These are phyloP conservation scores for Periophthalmodon schlosseri DNA, from an alignment of 2,113 vertebrate genomes.

Conservation along the genomic window DNA sequence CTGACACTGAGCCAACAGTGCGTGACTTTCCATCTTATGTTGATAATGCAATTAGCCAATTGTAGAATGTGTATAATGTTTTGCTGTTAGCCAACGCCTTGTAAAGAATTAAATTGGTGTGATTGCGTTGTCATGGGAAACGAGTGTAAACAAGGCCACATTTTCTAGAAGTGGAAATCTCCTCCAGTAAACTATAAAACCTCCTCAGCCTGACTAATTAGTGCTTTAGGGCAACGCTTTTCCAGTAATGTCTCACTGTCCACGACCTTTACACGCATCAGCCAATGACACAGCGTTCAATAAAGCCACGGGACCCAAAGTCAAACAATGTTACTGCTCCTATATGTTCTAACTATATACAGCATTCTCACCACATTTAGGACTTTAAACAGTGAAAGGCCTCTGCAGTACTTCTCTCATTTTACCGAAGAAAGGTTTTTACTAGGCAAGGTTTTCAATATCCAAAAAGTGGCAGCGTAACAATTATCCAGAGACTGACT, in stretches of 20 bases:
- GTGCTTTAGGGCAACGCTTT: slow-evolving; percentile 62
- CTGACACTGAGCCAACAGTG: slow-evolving; percentile 16
- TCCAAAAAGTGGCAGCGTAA: slow-evolving; percentile 65
- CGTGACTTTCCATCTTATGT: slow-evolving; percentile 22
- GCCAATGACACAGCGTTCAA: slow-evolving; percentile 63
- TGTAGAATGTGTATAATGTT: slow-evolving; percentile 29
- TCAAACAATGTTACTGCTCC: background rate
- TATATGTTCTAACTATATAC: background rate
- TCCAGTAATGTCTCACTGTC: slow-evolving; percentile 72
- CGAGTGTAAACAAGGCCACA: slow-evolving; percentile 52
- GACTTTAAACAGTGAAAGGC: background rate
- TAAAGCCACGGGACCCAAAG: slow-evolving; percentile 59
- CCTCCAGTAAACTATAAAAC: slow-evolving; percentile 67
- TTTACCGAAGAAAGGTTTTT: slow-evolving; percentile 21
- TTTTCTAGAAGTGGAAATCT: slow-evolving; percentile 47
- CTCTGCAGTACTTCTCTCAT: background rate
- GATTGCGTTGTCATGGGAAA: slow-evolving; percentile 56
- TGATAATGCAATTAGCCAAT: slow-evolving; percentile 19
- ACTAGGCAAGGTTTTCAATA: slow-evolving; percentile 67
- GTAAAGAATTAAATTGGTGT: slow-evolving; percentile 43
- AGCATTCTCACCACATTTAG: background rate
- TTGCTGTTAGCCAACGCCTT: slow-evolving; percentile 42
- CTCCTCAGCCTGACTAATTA: slow-evolving; percentile 68
- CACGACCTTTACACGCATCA: slow-evolving; percentile 66
- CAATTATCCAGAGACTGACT: slow-evolving; percentile 71